Evolutionary conservation across 2,113 vertebrate species (phyloP).

Genomic region (Circaetus gallicus): DNA sequence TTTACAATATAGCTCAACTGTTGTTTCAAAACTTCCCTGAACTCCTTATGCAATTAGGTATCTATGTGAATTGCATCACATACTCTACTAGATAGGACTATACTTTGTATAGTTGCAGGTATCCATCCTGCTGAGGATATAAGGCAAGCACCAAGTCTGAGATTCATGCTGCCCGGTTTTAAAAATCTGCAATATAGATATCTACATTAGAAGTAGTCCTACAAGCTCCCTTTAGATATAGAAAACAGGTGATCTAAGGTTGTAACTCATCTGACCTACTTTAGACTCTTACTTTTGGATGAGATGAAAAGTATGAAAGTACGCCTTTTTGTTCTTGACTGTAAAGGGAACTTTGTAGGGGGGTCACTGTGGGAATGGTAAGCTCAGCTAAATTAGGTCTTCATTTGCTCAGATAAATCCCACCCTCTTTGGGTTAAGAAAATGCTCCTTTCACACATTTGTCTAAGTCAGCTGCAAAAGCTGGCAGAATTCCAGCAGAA

Average conservation of each 20-base stretch:
- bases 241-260: background rate
- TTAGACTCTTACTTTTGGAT: background rate
- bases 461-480: background rate
- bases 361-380: background rate
- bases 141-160: background rate
- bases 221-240: background rate
- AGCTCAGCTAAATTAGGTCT: background rate
- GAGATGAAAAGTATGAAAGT: background rate
- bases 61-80: background rate
- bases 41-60: background rate
- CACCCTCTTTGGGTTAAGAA: background rate
- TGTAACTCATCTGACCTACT: background rate
- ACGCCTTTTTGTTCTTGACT: background rate
- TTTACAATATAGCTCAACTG: background rate
- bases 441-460: background rate
- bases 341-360: background rate
- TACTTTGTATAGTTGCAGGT: background rate
- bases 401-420: background rate
- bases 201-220: background rate
- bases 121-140: background rate
- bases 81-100: background rate
- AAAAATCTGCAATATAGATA: background rate
- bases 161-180: background rate
- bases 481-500: background rate
- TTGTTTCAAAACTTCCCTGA: background rate